These are phyloP conservation scores for Syngnathus typhle DNA, from an alignment of 2,113 vertebrate species.

Conservation along the genomic window DNA sequence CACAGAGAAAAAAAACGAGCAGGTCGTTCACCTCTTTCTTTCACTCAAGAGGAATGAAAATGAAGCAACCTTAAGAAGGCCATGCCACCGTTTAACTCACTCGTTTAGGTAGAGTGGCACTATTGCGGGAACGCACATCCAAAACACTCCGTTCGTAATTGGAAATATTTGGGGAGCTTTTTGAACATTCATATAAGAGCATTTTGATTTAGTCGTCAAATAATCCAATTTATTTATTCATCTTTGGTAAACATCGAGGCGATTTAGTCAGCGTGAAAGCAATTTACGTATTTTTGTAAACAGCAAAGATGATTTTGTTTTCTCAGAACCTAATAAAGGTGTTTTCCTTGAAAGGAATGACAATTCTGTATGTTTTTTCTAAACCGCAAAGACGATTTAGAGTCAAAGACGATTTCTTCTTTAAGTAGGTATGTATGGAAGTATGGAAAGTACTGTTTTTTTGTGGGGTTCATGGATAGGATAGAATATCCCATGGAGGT, in stretches of 20 bases:
- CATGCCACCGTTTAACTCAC: neutral
- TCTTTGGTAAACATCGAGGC: neutral
- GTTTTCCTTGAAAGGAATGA: neutral
- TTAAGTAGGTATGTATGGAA: no score
- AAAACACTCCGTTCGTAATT: neutral
- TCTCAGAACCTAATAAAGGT: neutral
- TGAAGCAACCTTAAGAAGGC: neutral
- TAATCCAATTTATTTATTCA: neutral
- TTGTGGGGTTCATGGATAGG: no score
- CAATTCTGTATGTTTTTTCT: neutral
- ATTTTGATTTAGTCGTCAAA: neutral
- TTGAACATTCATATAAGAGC: neutral
- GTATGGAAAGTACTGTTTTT: no score
- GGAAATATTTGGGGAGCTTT: no score
- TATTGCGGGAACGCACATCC: no score
- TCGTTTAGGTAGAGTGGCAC: neutral
- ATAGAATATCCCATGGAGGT: no score
- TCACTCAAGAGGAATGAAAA: neutral
- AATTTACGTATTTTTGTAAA: neutral
- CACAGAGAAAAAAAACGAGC: neutral
- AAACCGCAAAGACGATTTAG: no score
- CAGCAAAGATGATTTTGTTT: neutral
- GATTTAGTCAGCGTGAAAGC: neutral
- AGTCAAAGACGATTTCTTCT: no score
- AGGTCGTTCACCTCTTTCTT: constrained; percentile 5